These are phyloP conservation scores for Capitulum mitella DNA, from an alignment of 2,888 invertebrate species.

Conservation along the genomic window DNA sequence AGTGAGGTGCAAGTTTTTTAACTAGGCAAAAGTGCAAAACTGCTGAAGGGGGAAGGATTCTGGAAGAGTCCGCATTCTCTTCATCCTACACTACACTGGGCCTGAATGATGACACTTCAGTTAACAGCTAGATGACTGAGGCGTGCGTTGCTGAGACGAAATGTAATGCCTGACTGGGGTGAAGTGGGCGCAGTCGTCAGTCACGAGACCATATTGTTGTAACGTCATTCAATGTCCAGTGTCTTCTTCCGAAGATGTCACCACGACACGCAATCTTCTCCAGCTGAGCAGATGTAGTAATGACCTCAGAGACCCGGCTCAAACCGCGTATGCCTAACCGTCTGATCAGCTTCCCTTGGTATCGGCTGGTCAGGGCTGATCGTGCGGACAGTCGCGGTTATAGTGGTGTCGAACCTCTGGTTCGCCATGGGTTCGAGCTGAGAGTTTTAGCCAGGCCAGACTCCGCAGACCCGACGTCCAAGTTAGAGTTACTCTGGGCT, in stretches of 20 bases:
- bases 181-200: too few relatives aligned
- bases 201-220: too few relatives aligned
- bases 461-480: not conserved
- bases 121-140: too few relatives aligned
- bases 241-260: not conserved
- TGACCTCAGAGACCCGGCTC: not conserved
- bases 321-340: not conserved
- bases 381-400: not conserved
- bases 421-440: not conserved
- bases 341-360: not conserved
- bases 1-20: too few relatives aligned
- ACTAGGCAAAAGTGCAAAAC: too few relatives aligned
- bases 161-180: too few relatives aligned
- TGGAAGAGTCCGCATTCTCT: too few relatives aligned
- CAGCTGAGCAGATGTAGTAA: not conserved
- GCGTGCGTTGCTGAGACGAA: too few relatives aligned
- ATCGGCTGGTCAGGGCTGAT: not conserved
- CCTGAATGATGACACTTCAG: too few relatives aligned
- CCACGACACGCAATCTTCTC: not conserved
- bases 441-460: not conserved
- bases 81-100: too few relatives aligned
- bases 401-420: not conserved
- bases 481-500: not conserved
- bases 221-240: not conserved
- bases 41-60: too few relatives aligned